Percentiles rank a stretch among this genome's conserved stretches.
Conservation (phyloP, 1,140 invertebrate species). For the Radopholus similis region DNA sequence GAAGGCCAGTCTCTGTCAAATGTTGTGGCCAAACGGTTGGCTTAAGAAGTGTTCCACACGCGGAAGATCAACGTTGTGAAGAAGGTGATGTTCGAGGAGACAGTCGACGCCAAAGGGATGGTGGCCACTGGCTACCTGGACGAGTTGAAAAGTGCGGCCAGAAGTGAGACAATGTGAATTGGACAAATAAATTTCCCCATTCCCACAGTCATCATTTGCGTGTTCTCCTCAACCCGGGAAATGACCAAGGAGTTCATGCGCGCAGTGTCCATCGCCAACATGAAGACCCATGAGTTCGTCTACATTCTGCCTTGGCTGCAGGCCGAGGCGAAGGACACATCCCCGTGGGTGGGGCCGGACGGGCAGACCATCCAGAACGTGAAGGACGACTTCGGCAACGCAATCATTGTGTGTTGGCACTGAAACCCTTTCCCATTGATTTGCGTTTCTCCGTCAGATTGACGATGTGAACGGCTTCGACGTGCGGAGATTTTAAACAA, state of each 20-base stretch:
- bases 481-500: too few relatives aligned
- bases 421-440: neutral
- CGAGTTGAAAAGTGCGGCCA: constrained; percentile 47
- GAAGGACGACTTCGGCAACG: constrained; percentile 44
- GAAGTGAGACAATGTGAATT: constrained; percentile 30
- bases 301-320: constrained; percentile 54
- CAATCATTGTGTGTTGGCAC: constrained; percentile 45
- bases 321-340: constrained; percentile 49
- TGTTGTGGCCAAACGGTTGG: too few relatives aligned
- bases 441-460: constrained; percentile 31
- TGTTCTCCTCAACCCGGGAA: constrained; percentile 50
- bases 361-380: constrained; percentile 51
- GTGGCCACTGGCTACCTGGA: constrained; percentile 44
- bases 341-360: constrained; percentile 51
- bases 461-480: constrained; percentile 57
- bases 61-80: constrained; percentile 24
- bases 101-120: constrained; percentile 45
- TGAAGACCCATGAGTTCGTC: constrained; percentile 52
- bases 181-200: neutral
- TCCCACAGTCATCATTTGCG: constrained; percentile 44
- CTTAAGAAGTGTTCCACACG: constrained; percentile 52
- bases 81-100: constrained; percentile 52
- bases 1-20: constrained; percentile 51
- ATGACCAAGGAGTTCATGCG: constrained; percentile 53
- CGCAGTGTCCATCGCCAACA: constrained; percentile 28